Base-by-base conservation (phyloP, 2,797 vertebrate genomes). In the Lateolabrax maculatus region DNA sequence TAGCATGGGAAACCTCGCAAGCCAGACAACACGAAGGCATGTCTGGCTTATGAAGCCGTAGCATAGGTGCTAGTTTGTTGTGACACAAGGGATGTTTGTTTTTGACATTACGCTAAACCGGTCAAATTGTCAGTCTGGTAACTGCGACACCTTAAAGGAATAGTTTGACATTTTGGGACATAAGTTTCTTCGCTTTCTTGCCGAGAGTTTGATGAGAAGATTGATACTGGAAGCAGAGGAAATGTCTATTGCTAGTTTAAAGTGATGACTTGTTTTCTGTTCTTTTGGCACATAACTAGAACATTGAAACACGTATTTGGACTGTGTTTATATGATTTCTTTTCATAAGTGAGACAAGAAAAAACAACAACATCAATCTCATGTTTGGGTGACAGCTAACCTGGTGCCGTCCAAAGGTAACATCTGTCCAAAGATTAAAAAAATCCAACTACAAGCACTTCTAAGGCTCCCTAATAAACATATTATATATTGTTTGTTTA, bases 61-160 rank as follows among this genome's bases (percentile, higher is more conserved):
- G 80, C 64, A 69, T 52, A 82, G 86, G 69, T 77, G 83, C 80
- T 84, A 82, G 75, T 83, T 81, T 78, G 68, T 79, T 82, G 62
- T 68, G 65, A 81, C 61, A 77, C n/a, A 23, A 53, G 51, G n/a
- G 74, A 49, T 67, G 52, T 73, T 69, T 71, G 37, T 36, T 52
- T 62, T 53, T 61, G 18, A 75, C 25, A 4, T 57, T 79, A 39
- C 1, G 5, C 43, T 64, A 51, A 76, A 51, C 43, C 49, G 27
- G 41, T 76, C 62, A 65, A 75, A 77, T 36, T 49, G 18, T 81
- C 57, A 63, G 19, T 69, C 71, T 12, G 12, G 15, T 46, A 51
- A 58, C 4, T 6, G 44, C 52, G 70, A 57, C 27, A 55, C 6
- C 25, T 25, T 51, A 37, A 71, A 66, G 52, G 25, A 81, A 62